phyloP scores from a whole-genome alignment of 1,140 invertebrate genomes.

The Venturia canescens region DNA sequence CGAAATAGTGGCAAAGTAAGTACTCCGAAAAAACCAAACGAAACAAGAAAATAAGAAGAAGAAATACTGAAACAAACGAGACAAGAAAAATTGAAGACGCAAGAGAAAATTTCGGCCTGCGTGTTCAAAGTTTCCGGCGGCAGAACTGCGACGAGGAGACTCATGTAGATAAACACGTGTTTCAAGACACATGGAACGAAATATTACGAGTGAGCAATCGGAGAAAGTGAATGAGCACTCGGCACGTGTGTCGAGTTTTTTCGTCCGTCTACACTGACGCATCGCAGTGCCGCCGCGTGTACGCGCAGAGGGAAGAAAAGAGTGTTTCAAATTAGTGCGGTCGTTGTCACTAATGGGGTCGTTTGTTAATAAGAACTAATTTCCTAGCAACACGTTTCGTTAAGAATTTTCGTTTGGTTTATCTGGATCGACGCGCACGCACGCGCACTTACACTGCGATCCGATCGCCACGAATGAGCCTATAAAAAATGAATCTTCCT shows the following conservation, averaged over 20 bases:
- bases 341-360: conserved; percentile 42
- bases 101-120: background rate
- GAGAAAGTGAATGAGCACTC: conserved; percentile 1
- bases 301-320: conserved; percentile 19
- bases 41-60: background rate
- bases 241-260: conserved; percentile 24
- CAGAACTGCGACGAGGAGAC: background rate
- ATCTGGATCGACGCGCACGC: background rate
- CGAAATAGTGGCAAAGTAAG: background rate
- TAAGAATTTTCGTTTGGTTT: conserved; percentile 17
- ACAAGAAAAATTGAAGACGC: conserved; percentile 11
- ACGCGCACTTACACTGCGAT: background rate
- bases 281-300: background rate
- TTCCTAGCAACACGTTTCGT: conserved; percentile 31
- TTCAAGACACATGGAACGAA: conserved; percentile 29
- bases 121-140: background rate
- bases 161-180: conserved; percentile 28
- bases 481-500: no score
- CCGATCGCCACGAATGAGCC: background rate
- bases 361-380: conserved; percentile 47
- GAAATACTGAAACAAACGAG: conserved; percentile 6
- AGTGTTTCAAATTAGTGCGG: conserved; percentile 44
- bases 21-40: background rate
- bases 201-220: conserved; percentile 22
- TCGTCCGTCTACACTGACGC: background rate